phyloP scores from a whole-genome alignment of 2,888 invertebrate species.

The Dynastes maya region DNA sequence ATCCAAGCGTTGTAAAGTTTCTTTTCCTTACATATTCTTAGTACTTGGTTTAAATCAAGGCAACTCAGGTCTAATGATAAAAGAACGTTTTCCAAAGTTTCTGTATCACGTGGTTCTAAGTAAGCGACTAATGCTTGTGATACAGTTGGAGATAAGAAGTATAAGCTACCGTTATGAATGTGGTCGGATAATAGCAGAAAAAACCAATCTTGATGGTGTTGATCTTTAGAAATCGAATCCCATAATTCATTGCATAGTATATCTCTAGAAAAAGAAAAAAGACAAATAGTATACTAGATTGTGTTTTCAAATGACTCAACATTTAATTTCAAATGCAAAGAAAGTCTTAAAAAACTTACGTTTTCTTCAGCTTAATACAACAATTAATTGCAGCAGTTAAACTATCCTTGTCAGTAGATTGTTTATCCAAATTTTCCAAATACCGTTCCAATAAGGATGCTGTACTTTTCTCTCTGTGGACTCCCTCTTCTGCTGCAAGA shows the following conservation, averaged over 20 bases:
- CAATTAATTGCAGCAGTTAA: constrained; percentile 70
- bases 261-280: constrained; percentile 67
- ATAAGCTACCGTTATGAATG: constrained; percentile 77
- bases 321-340: not conserved
- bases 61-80: constrained; percentile 82
- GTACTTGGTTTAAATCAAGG: constrained; percentile 84
- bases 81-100: constrained; percentile 80
- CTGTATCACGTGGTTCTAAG: constrained; percentile 75
- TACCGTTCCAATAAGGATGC: constrained; percentile 66
- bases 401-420: constrained; percentile 69
- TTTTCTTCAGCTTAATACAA: constrained; percentile 71
- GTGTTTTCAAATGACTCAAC: too few species aligned
- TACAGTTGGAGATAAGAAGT: constrained; percentile 78
- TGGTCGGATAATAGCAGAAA: constrained; percentile 81
- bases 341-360: constrained; percentile 68
- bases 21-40: constrained; percentile 72
- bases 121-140: constrained; percentile 82
- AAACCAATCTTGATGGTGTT: constrained; percentile 72
- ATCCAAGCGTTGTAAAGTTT: constrained; percentile 81
- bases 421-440: constrained; percentile 70
- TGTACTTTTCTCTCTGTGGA: constrained; percentile 67
- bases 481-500: constrained; percentile 72
- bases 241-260: constrained; percentile 78
- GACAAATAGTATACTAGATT: too few species aligned
- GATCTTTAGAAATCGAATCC: constrained; percentile 73